Conservation (phyloP, 2,797 vertebrate genomes). For the Ataeniobius toweri region DNA sequence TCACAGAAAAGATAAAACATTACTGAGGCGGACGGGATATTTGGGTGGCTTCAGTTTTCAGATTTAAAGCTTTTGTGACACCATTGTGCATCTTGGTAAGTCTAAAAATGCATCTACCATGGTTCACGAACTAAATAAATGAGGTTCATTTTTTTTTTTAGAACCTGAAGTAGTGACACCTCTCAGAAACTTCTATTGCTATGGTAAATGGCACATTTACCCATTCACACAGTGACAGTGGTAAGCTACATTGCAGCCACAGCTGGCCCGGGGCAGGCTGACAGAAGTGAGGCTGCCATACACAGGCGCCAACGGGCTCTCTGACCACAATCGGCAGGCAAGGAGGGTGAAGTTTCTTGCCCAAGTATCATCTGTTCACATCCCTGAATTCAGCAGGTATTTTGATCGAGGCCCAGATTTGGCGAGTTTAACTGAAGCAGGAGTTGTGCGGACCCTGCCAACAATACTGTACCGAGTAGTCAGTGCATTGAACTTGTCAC, state of each 20-base stretch:
- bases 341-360: too few relatives aligned
- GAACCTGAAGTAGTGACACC: not conserved
- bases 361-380: too few relatives aligned
- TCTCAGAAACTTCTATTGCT: too few relatives aligned
- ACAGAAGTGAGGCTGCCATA: too few relatives aligned
- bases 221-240: too few relatives aligned
- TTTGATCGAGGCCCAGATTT: not conserved
- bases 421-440: not conserved
- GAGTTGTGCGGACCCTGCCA: not conserved
- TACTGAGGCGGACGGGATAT: not conserved
- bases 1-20: not conserved
- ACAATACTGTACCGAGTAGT: not conserved
- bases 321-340: too few relatives aligned
- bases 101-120: not conserved
- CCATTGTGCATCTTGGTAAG: not conserved
- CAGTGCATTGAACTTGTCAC: slow-evolving; percentile 1
- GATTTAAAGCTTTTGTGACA: not conserved
- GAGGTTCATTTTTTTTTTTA: not conserved
- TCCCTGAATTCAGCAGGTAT: not conserved
- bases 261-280: too few relatives aligned
- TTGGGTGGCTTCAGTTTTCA: not conserved
- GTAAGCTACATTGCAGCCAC: too few relatives aligned
- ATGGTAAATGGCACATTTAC: too few relatives aligned
- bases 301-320: too few relatives aligned
- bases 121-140: not conserved